Evolutionary conservation across 1,140 invertebrate species (phyloP), one percentile per base, ranked within the genome.

Genomic region (Zaprionus vittiger): DNA sequence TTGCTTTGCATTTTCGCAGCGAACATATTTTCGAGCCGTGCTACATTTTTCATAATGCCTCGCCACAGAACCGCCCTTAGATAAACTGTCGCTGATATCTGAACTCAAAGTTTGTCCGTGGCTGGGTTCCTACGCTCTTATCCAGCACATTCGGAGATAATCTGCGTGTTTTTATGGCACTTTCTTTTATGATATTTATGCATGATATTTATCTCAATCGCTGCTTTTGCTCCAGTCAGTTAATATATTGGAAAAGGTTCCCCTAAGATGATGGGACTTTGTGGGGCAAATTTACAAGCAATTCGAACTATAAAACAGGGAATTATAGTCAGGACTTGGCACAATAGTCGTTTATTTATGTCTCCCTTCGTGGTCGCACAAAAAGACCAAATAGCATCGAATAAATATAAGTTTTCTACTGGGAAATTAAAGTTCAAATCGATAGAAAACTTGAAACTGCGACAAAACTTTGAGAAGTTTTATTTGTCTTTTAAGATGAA

Each of bases 1-100:
- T 82, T 82, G 81, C 79, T 83, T 81, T 75, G 74, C 73, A 80
- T 80, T 80, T 75, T 59, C 47, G 55, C 61, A 47, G 72, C 57
- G 59, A 84, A 74, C 82, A 84, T 84, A 82, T 84, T 84, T 84
- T 82, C 72, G 75, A 24, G 77, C 77, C 82, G 57, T 79, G 78
- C 80, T 68, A 84, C 82, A 84, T 84, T 82, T 82, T 80, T 84
- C 82, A 84, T 84, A 84, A 80, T 80, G 73, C 64, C 62, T 77
- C 66, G 77, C 75, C 67, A 71, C 49, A 62, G 66, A 79, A 70
- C n/a, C 69, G 62, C 56, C 17, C 41, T 70, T 41, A 81, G 77
- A 81, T 81, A 80, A 81, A 81, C 80, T 81, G 77, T 81, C 77
- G 67, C 67, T 79, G 79, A 81, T 81, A 81, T 81, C 79, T 71